These are phyloP conservation scores for Chelonus formosanus DNA, from an alignment of 2,888 invertebrate species.

Conservation along the genomic window DNA sequence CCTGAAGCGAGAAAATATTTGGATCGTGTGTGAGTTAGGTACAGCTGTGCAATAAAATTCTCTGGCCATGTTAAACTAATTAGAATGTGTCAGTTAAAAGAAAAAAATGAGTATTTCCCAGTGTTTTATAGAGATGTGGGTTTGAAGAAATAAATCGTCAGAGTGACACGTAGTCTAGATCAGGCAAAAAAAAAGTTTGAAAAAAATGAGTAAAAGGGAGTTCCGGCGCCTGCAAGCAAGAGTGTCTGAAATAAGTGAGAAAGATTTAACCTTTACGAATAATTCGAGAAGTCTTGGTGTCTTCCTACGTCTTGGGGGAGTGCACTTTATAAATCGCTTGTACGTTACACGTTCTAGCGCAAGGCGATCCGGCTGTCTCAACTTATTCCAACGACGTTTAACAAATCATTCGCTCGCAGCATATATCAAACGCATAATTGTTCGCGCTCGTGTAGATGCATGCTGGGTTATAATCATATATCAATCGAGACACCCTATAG, in stretches of 20 bases:
- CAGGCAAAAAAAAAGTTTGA: constrained; percentile 10
- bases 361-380: constrained; percentile 38
- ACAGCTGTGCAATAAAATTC: constrained; percentile 36
- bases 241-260: constrained; percentile 20
- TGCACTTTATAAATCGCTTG: constrained; percentile 58
- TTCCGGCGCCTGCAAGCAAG: constrained; percentile 26
- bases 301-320: constrained; percentile 40
- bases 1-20: constrained; percentile 5
- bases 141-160: constrained; percentile 30
- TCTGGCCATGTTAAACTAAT: constrained; percentile 35
- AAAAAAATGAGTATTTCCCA: constrained; percentile 12
- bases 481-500: constrained; percentile 33
- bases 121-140: constrained; percentile 11
- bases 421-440: constrained; percentile 37
- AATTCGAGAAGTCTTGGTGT: constrained; percentile 42
- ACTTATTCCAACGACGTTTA: constrained; percentile 57
- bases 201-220: constrained; percentile 15
- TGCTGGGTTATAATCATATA: constrained; percentile 38
- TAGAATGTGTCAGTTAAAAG: constrained; percentile 27
- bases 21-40: constrained; percentile 9
- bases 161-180: constrained; percentile 27
- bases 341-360: constrained; percentile 48
- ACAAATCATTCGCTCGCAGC: constrained; percentile 54
- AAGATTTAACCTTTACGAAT: constrained; percentile 39
- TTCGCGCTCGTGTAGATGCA: constrained; percentile 37